Evolutionary conservation across 2,797 vertebrate genomes (phyloP), one percentile per base, ranked within the genome.

Genomic region (Chaetodon trifasciatus): DNA sequence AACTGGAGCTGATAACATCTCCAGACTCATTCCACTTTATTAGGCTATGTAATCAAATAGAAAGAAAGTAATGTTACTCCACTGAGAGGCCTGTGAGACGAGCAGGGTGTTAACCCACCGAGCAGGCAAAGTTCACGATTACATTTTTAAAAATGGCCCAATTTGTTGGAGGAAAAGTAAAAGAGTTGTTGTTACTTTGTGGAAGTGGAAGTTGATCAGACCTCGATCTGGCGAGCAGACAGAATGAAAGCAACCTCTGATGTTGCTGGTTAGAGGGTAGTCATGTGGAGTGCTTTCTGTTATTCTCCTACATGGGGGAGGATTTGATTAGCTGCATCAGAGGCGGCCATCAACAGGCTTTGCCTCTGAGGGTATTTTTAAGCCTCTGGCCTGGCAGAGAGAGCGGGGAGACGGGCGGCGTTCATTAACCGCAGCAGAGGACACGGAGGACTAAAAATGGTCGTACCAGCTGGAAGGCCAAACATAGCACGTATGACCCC

Each of bases 371-470:
- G 70, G 56, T 87, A 88, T 84, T 94, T 94, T 93, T 88, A 85
- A 91, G 83, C 67, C 79, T 66, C 66, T 63, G 56, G 81, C 81
- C 76, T 89, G 90, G 86, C 84, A 79, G 76, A 70, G 58, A 74
- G 89, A 88, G 83, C 86, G 80, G 86, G 88, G 90, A 89, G 91
- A 85, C 44, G 77, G 56, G 81, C 44, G 77, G 56, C 83, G 83
- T 88, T 92, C 89, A 90, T 93, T 90, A 92, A 92, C 87, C 83
- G 82, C 88, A 86, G 91, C 85, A 86, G 81, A 90, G 82, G 76
- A 82, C 78, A 72, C 52, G 70, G 58, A 70, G 77, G 79, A 86
- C 88, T 93, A 93, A 94, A 92, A 89, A 85, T 78, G 88, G 76
- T 76, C 32, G 16, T 42, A 72, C 46, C 88, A 86, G 83, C 91